Percentiles rank a stretch among this genome's conserved stretches.
Evolutionary conservation across 1,140 invertebrate genomes (phyloP).

Genomic region (Drosophila santomea): DNA sequence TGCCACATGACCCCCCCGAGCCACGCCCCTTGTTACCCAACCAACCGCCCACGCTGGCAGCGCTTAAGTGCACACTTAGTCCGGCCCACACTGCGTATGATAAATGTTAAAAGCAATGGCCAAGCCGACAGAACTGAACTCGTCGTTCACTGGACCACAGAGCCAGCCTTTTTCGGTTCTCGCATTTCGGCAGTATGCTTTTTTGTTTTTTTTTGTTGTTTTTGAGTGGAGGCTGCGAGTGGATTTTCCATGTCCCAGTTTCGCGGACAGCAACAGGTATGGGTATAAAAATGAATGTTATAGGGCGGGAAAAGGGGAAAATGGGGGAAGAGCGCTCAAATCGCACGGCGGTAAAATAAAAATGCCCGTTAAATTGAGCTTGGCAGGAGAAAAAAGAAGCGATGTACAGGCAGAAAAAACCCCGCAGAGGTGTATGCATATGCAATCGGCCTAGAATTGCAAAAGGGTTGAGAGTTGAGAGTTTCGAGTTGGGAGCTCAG

Average conservation of each 20-base stretch:
- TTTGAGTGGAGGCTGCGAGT: neutral
- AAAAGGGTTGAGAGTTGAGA: neutral
- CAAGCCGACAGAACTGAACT: conserved; percentile 8
- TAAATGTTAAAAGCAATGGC: conserved; percentile 59
- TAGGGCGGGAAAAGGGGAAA: neutral
- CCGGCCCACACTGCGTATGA: conserved; percentile 55
- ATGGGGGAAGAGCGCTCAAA: conserved; percentile 8
- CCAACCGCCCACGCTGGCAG: neutral
- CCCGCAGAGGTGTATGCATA: neutral
- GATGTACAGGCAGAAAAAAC: neutral
- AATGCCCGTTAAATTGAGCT: conserved; percentile 31
- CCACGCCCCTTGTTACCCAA: neutral
- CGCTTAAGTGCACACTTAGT: conserved; percentile 61
- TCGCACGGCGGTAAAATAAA: conserved; percentile 38
- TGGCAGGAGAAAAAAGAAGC: neutral
- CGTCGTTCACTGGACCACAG: conserved; percentile 25
- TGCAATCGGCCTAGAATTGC: conserved; percentile 12
- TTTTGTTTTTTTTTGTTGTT: neutral
- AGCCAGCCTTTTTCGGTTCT: conserved; percentile 25
- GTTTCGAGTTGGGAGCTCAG: too few relatives aligned
- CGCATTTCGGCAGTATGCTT: neutral
- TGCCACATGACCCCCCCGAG: neutral
- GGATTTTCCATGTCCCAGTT: conserved; percentile 9
- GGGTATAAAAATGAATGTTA: conserved; percentile 6
- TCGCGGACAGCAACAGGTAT: conserved; percentile 28